Base-by-base conservation (phyloP, 2,797 vertebrate species). In the Jordanella pulchra region DNA sequence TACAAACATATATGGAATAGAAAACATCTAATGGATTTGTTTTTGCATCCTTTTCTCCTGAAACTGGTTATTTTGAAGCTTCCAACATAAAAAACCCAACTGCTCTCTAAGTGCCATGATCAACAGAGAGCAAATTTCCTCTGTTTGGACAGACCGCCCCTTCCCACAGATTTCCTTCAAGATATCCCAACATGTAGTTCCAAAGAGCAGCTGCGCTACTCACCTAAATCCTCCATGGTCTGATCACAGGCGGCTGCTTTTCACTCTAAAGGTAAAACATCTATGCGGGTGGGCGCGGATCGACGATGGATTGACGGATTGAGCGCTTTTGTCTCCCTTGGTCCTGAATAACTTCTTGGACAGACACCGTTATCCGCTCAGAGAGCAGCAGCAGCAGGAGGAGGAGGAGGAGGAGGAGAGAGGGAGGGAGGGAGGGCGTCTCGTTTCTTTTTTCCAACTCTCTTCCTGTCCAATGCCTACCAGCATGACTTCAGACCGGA, bases 201-300 rank as follows among this genome's bases (percentile, higher is more conserved):
- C 55, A 80, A 64, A 54, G 73, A 79, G 60, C 67, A 75, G 77
- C 55, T 14, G 14, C 2, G 27, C 71, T 68, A 91, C 94, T 88
- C 73, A 95, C 94, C 94, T 89, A 95, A 47, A 85, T 95, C 93
- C 72, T 95, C 94, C 94, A 95, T 95, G 80, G 74, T 89, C 3
- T n/a, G 71, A 44, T 47, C 72, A 84, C 72, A 74, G 76, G 72
- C 76, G 72, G 71, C 64, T 53, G 69, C 75, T 75, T 81, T 56
- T 79, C 65, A 76, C 76, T 83, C 39, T 71, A 60, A 47, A 70
- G 30, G 64, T 68, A 28, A 79, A 78, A 81, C 85, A 89, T 87
- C 70, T 79, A 89, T 47, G 69, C 78, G 76, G 48, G 67, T 65
- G 80, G 79, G 76, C 80, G 76, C 51, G 55, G 56, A 64, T 47